phyloP scores from a whole-genome alignment of 1,140 invertebrate genomes.

The Eufriesea mexicana region DNA sequence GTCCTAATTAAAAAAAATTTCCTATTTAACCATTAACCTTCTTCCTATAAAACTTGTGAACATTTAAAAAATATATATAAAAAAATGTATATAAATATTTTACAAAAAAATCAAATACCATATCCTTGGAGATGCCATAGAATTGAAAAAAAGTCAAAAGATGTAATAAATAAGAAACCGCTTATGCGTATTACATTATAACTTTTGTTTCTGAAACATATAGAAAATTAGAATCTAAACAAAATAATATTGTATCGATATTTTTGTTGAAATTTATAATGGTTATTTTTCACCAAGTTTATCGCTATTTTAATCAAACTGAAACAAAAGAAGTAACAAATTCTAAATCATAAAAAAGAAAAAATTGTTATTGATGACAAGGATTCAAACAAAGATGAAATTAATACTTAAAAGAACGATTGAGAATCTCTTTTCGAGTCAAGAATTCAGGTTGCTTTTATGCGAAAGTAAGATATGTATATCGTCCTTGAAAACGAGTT shows the following conservation, averaged over 20 bases:
- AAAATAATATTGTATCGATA: neutral
- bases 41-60: too few species aligned
- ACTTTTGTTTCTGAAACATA: neutral
- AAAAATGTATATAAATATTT: too few species aligned
- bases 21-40: too few species aligned
- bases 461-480: slow-evolving; percentile 8
- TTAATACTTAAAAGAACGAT: neutral
- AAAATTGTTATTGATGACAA: neutral
- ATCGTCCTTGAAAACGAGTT: slow-evolving; percentile 62
- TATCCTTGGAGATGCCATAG: too few species aligned
- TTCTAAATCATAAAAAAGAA: neutral
- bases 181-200: too few species aligned
- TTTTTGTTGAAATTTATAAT: neutral
- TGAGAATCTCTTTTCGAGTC: neutral
- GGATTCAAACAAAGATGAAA: neutral
- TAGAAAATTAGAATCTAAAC: too few species aligned
- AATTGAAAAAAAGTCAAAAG: too few species aligned
- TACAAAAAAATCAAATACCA: too few species aligned
- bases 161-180: too few species aligned
- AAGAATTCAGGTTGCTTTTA: slow-evolving; percentile 27
- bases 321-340: too few species aligned
- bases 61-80: neutral
- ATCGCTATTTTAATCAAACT: too few species aligned
- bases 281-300: neutral
- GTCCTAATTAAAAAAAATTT: too few species aligned